Conservation (phyloP, 2,797 vertebrate genomes). For the Hoplostethus mediterraneus region DNA sequence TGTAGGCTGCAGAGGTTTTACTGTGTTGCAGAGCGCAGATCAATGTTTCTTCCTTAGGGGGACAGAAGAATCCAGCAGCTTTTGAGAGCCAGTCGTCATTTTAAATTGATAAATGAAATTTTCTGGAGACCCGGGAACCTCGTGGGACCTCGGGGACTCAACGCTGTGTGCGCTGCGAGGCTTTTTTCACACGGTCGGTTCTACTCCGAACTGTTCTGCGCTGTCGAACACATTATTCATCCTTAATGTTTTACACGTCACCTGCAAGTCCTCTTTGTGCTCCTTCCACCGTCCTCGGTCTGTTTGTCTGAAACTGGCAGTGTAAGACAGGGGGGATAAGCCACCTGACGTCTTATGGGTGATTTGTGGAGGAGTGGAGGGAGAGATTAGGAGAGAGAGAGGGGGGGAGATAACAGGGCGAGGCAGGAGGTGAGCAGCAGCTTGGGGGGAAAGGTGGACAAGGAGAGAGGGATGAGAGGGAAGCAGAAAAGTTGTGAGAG, state of each 20-base stretch:
- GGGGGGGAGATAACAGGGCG: background rate
- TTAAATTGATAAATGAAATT: too few relatives aligned
- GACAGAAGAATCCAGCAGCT: slow-evolving; percentile 1
- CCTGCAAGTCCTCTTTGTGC: too few relatives aligned
- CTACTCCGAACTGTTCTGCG: too few relatives aligned
- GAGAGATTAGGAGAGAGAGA: background rate
- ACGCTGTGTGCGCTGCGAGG: too few relatives aligned
- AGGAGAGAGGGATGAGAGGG: background rate
- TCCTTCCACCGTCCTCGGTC: background rate
- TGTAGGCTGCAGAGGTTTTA: too few relatives aligned
- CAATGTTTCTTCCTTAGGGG: background rate
- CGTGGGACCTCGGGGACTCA: too few relatives aligned
- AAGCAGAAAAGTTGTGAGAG: background rate
- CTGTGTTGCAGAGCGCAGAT: too few relatives aligned
- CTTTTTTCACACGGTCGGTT: too few relatives aligned
- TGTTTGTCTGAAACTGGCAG: slow-evolving; percentile 6
- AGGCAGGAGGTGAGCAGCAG: background rate
- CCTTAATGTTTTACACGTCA: too few relatives aligned
- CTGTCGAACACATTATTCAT: too few relatives aligned
- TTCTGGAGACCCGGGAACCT: too few relatives aligned
- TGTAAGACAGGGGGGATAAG: slow-evolving; percentile 26
- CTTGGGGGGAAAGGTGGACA: background rate
- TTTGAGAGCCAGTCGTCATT: background rate
- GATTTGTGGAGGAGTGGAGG: slow-evolving; percentile 23
- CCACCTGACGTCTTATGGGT: slow-evolving; percentile 17